Conservation (phyloP, 1,140 invertebrate species). For the Radopholus similis region DNA sequence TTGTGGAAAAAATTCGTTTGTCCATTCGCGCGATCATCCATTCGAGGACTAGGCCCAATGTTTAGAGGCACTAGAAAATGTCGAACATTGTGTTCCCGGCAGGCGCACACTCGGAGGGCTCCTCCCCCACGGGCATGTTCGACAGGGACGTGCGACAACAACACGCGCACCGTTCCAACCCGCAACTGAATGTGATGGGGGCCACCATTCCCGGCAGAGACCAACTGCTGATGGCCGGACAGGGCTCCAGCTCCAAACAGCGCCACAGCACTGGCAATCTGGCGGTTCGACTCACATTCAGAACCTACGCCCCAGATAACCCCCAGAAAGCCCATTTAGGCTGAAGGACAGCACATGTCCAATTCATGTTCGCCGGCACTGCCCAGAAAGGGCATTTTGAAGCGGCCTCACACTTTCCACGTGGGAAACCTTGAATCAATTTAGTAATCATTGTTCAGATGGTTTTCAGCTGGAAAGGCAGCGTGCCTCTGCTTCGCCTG, state of each 20-base stretch:
- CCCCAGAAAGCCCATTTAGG: no score
- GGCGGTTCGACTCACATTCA: no score
- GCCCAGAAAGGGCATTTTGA: conserved; percentile 23
- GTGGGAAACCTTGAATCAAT: not conserved
- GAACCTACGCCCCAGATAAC: no score
- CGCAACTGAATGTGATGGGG: not conserved
- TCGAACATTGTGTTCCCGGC: no score
- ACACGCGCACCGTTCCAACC: conserved; percentile 2
- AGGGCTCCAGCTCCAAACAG: conserved; percentile 2
- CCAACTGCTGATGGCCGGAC: not conserved
- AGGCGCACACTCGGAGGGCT: no score
- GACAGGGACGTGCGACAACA: no score
- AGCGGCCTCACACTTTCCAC: conserved; percentile 16
- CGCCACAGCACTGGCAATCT: conserved; percentile 15
- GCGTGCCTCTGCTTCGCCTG: not conserved
- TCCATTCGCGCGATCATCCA: no score
- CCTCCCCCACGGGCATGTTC: no score
- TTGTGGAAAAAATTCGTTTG: no score
- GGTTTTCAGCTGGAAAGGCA: not conserved
- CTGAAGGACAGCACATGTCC: no score
- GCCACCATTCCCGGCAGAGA: not conserved
- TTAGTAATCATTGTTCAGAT: not conserved
- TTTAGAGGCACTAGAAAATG: no score
- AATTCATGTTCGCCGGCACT: not conserved
- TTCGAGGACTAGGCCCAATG: no score